Evolutionary conservation across 2,888 invertebrate species (phyloP), one percentile per base, ranked within the genome.

Genomic region (Parnassius smintheus): DNA sequence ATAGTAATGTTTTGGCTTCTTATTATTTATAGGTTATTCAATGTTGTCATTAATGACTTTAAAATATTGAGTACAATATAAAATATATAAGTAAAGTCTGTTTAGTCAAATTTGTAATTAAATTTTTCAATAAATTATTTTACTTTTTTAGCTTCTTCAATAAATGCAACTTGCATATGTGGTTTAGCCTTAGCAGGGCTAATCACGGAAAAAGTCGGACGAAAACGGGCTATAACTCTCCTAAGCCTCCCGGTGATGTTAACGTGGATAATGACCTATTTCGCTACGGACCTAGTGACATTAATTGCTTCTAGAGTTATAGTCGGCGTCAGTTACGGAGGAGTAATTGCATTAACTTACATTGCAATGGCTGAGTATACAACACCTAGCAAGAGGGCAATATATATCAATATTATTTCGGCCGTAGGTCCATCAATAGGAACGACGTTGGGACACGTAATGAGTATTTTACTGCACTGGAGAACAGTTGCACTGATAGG

Each of bases 401-500:
- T 11, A 8, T 60, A 1, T 69, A 66, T 70, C 3, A 70, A 66
- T 22, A 58, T 70, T 41, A 59, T 69, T 48, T 65, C 68, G 0
- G 66, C 68, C 22, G 59, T 71, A 1, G 66, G 66, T 2, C 68
- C 70, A 7, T 62, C 70, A 10, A 7, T 69, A 4, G 72, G 72
- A 1, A 65, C 62, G 9, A 54, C 58, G 12, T n/a, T 67, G 2
- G 72, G 70, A 1, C 71, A 72, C n/a, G 55, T 65, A 0, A 59
- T 70, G 8, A 67, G 70, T 11, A 61, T 70, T 9, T 9, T 69
- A 2, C 56, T 70, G 18, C 56, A 72, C 42, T 73, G 73, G 72
- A 65, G 67, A 50, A 63, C 48, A 1, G 70, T 73, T 4, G 68
- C 66, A 2, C 42, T 70, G 9, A 54, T 72, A 2, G 73, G 72